phyloP scores from a whole-genome alignment of 2,888 invertebrate species.

The Gandaritis pyraliata region DNA sequence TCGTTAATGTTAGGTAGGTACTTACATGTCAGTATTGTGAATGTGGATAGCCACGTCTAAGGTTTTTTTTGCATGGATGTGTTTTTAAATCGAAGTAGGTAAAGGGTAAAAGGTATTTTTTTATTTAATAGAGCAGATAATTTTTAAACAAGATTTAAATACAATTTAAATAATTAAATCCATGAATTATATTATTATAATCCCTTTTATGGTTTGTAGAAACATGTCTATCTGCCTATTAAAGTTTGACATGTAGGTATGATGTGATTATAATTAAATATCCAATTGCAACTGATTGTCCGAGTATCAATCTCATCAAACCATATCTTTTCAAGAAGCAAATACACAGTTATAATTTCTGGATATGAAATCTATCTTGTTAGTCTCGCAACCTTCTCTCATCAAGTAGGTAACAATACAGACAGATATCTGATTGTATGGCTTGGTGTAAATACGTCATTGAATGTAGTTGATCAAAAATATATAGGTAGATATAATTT shows the following conservation, averaged over 20 bases:
- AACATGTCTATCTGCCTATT: not conserved
- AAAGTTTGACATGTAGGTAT: not conserved
- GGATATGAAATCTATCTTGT: conserved; percentile 29
- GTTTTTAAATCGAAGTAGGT: too few species aligned
- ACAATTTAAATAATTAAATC: too few species aligned
- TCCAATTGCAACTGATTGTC: conserved; percentile 4
- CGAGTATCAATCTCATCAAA: conserved; percentile 13
- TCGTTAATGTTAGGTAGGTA: too few species aligned
- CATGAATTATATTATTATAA: too few species aligned
- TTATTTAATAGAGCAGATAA: too few species aligned
- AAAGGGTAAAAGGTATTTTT: too few species aligned
- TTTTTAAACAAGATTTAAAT: too few species aligned
- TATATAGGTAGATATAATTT: not conserved
- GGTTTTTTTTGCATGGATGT: too few species aligned
- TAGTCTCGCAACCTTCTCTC: conserved; percentile 8
- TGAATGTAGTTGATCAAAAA: not conserved
- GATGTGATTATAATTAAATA: not conserved
- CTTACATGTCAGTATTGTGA: too few species aligned
- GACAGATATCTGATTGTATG: conserved; percentile 11
- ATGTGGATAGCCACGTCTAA: too few species aligned
- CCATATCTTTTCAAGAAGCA: conserved; percentile 6
- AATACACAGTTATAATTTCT: conserved; percentile 13
- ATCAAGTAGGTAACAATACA: too few species aligned
- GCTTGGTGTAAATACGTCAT: conserved; percentile 1
- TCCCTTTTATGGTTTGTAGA: too few species aligned